Evolutionary conservation across 2,113 vertebrate genomes (phyloP).

Genomic region (Syngnathus scovelli): DNA sequence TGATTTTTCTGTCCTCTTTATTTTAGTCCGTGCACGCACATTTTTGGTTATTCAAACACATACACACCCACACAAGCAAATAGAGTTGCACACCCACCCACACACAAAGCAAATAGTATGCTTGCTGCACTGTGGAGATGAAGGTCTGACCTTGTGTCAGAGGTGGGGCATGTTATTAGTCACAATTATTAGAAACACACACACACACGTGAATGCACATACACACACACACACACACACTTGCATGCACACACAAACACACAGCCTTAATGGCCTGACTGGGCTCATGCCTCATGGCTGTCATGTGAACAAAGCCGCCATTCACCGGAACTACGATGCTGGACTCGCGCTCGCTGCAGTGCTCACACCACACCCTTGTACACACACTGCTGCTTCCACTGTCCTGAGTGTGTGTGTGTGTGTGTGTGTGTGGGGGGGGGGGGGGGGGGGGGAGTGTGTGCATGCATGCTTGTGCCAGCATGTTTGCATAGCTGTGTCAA

Average conservation of each 20-base stretch:
- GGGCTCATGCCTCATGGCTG: constrained; percentile 71
- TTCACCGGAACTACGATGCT: constrained; percentile 70
- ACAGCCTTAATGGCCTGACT: constrained; percentile 63
- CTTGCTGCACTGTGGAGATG: constrained; percentile 40
- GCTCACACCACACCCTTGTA: constrained; percentile 65
- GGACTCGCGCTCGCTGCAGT: constrained; percentile 55
- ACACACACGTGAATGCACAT: constrained; percentile 25
- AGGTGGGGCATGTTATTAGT: constrained; percentile 67
- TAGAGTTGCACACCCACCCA: constrained; percentile 25
- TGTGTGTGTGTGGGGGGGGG: constrained; percentile 16
- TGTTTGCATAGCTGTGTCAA: constrained; percentile 64
- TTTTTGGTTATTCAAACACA: constrained; percentile 62
- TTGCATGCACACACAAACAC: constrained; percentile 32
- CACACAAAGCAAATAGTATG: constrained; percentile 48
- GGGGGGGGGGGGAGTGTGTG: constrained; percentile 3
- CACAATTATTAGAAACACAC: constrained; percentile 64
- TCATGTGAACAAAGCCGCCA: constrained; percentile 73
- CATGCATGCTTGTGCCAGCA: constrained; percentile 27
- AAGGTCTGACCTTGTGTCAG: constrained; percentile 67
- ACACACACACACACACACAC: constrained; percentile 35
- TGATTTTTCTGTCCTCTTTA: constrained; percentile 50
- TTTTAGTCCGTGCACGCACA: constrained; percentile 29
- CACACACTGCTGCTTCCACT: constrained; percentile 46
- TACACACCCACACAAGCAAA: constrained; percentile 49
- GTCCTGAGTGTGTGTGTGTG: constrained; percentile 21